Conservation (phyloP, 1,140 invertebrate species). For the Oscheius sp. region DNA sequence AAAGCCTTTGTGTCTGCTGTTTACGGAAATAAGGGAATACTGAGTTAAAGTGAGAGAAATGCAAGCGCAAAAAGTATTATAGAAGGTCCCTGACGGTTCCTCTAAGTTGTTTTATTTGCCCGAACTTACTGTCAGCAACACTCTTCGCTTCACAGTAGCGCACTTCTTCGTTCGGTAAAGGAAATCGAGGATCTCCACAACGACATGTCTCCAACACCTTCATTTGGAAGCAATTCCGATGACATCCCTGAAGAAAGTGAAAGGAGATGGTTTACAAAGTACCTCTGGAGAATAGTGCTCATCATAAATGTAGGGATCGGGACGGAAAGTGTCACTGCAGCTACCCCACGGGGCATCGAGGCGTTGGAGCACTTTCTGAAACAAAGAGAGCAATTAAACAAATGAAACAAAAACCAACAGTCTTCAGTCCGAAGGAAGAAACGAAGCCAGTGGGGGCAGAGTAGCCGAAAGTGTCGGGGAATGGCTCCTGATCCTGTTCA, state of each 20-base stretch:
- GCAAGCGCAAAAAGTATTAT: neutral
- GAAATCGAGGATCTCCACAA: constrained; percentile 60
- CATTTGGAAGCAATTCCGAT: constrained; percentile 59
- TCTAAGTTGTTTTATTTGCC: neutral
- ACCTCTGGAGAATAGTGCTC: constrained; percentile 60
- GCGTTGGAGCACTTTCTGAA: constrained; percentile 59
- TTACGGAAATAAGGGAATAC: too few species aligned
- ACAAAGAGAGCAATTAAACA: neutral
- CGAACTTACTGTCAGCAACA: constrained; percentile 40
- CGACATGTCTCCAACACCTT: constrained; percentile 42
- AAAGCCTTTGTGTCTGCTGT: too few species aligned
- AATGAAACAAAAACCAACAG: constrained; percentile 34
- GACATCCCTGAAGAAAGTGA: constrained; percentile 50
- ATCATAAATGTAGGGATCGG: constrained; percentile 57
- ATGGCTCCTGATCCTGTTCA: constrained; percentile 58
- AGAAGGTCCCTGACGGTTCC: neutral
- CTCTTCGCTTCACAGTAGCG: constrained; percentile 52
- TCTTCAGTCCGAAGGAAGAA: constrained; percentile 60
- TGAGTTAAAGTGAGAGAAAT: constrained; percentile 7
- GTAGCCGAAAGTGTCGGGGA: constrained; percentile 60
- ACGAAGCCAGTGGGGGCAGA: constrained; percentile 59
- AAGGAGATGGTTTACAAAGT: constrained; percentile 2
- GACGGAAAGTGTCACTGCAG: constrained; percentile 56
- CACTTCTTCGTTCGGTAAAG: constrained; percentile 51
- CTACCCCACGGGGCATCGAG: constrained; percentile 54